A percentile compares a stretch with the other conserved stretches of the same genome.
Evolutionary conservation across 2,113 vertebrate genomes (phyloP).

Genomic region (Falco punctatus): DNA sequence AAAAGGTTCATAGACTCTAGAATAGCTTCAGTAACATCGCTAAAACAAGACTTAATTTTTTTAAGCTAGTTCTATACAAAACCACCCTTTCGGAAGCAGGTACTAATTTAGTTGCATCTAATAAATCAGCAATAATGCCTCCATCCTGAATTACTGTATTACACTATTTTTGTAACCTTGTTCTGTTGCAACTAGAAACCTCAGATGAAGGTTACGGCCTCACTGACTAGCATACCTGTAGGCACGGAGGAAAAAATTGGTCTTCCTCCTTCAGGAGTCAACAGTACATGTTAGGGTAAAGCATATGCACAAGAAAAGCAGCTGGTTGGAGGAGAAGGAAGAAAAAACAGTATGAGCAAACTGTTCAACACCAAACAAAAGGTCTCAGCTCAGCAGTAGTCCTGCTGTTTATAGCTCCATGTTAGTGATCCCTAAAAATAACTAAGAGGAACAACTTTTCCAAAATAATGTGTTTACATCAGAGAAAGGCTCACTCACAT

Average conservation of each 20-base stretch:
- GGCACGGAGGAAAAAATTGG: not conserved
- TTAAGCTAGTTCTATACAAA: not conserved
- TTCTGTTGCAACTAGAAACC: not conserved
- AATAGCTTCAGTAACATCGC: not conserved
- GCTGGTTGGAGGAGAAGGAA: not conserved
- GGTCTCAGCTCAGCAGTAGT: conserved; percentile 11
- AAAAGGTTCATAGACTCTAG: not conserved
- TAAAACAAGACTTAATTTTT: not conserved
- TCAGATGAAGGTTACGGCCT: not conserved
- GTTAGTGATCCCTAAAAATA: not conserved
- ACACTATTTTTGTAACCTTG: not conserved
- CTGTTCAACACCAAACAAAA: not conserved
- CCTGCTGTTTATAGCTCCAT: not conserved
- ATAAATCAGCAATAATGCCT: not conserved
- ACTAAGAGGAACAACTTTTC: not conserved
- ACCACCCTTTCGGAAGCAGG: not conserved
- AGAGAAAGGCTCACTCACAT: not conserved
- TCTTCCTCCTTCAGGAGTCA: not conserved
- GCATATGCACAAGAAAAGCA: not conserved
- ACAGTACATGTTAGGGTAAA: not conserved
- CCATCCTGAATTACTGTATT: not conserved
- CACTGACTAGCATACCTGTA: not conserved
- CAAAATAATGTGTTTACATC: not conserved
- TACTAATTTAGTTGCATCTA: not conserved
- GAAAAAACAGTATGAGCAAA: not conserved